A percentile compares a stretch with the other conserved stretches of the same genome.
These are phyloP conservation scores for Chalcosyrphus nemorum DNA, from an alignment of 2,888 invertebrate genomes.

Conservation along the genomic window DNA sequence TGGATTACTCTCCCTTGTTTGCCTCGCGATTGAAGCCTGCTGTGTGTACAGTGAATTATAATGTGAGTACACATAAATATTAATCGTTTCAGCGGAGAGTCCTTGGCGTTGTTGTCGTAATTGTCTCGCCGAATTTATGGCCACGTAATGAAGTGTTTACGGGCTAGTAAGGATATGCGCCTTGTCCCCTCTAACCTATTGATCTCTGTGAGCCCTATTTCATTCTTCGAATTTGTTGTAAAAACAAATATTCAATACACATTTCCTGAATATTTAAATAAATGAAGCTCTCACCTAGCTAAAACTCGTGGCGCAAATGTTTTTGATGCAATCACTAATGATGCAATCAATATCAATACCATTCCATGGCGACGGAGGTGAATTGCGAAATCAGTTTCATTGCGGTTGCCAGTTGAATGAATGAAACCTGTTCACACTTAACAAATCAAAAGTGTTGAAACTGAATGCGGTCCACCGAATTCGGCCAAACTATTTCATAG, in stretches of 20 bases:
- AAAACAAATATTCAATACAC: no score
- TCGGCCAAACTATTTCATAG: constrained; percentile 39
- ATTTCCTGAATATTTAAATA: not conserved
- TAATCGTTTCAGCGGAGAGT: constrained; percentile 17
- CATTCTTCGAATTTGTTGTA: no score
- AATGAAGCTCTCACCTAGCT: not conserved
- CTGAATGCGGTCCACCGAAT: constrained; percentile 38
- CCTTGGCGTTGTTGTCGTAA: not conserved
- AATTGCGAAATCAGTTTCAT: constrained; percentile 47
- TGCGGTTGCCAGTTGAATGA: constrained; percentile 50
- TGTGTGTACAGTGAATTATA: constrained; percentile 26
- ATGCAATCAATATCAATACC: constrained; percentile 42
- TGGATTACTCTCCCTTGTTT: constrained; percentile 45
- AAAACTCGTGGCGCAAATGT: not conserved
- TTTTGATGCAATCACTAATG: constrained; percentile 31
- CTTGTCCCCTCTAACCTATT: no score
- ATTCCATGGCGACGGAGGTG: not conserved
- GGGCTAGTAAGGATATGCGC: not conserved
- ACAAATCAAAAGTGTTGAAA: constrained; percentile 52
- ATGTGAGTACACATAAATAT: constrained; percentile 40
- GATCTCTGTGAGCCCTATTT: no score
- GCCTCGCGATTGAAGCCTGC: constrained; percentile 29
- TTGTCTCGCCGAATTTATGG: constrained; percentile 8
- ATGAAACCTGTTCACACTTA: constrained; percentile 55
- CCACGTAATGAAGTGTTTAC: constrained; percentile 17